These are phyloP conservation scores for Drosophila suzukii DNA, from an alignment of 1,140 invertebrate species.

Conservation along the genomic window DNA sequence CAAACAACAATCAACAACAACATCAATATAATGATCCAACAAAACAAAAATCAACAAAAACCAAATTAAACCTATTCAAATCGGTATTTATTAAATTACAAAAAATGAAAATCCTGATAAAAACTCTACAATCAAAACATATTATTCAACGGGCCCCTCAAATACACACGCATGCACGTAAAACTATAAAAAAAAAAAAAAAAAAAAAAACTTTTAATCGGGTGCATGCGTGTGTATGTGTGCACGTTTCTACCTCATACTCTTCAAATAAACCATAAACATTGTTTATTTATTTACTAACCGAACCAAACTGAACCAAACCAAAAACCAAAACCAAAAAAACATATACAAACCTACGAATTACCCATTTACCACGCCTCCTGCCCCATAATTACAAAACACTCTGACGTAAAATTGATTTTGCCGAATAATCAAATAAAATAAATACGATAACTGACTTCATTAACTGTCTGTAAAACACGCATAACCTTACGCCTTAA, in stretches of 20 bases:
- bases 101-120: slow-evolving; percentile 17
- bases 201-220: background rate
- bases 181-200: background rate
- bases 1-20: slow-evolving; percentile 69
- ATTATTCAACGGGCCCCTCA: slow-evolving; percentile 19
- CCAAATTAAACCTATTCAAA: slow-evolving; percentile 51
- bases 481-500: slow-evolving; percentile 63
- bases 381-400: slow-evolving; percentile 45
- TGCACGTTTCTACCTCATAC: slow-evolving; percentile 38
- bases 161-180: slow-evolving; percentile 54
- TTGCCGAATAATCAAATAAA: slow-evolving; percentile 55
- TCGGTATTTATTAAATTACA: slow-evolving; percentile 46
- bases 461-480: slow-evolving; percentile 57
- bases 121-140: slow-evolving; percentile 36
- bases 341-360: slow-evolving; percentile 38
- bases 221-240: slow-evolving; percentile 58
- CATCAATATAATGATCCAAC: slow-evolving; percentile 55
- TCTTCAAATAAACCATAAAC: slow-evolving; percentile 36
- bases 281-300: slow-evolving; percentile 52
- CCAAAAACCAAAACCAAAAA: slow-evolving; percentile 32
- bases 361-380: slow-evolving; percentile 46
- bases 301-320: slow-evolving; percentile 55
- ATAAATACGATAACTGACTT: slow-evolving; percentile 39
- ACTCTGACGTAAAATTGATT: slow-evolving; percentile 54
- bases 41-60: slow-evolving; percentile 51